Conservation (phyloP, 2,113 vertebrate species). For the Toxotes jaculatrix region DNA sequence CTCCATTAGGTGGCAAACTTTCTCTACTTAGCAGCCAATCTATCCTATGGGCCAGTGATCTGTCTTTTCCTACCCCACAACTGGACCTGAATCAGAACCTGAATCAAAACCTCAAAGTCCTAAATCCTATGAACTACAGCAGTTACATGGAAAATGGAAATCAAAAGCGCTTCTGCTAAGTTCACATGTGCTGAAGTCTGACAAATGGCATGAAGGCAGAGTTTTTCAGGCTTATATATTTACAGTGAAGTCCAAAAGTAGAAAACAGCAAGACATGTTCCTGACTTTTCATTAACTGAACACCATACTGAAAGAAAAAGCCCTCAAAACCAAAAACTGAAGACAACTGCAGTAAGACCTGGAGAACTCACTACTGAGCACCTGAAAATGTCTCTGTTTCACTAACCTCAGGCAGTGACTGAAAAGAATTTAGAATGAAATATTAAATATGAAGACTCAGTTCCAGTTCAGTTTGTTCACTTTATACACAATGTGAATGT, state of each 20-base stretch:
- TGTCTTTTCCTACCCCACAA: slow-evolving; percentile 20
- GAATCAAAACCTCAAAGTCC: slow-evolving; percentile 35
- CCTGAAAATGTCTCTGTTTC: too few relatives aligned
- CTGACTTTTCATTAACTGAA: background rate
- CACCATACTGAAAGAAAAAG: background rate
- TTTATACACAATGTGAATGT: background rate
- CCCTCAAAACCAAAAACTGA: background rate
- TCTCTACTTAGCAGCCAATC: slow-evolving; percentile 46
- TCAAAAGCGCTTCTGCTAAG: slow-evolving; percentile 24
- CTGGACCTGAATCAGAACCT: slow-evolving; percentile 23
- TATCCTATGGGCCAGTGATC: background rate
- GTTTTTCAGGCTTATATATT: background rate
- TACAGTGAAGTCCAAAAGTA: background rate
- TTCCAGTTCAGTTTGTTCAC: too few relatives aligned
- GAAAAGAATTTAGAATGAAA: too few relatives aligned
- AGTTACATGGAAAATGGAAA: slow-evolving; percentile 29
- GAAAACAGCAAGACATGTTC: background rate
- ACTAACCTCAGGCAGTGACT: too few relatives aligned
- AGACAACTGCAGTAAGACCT: background rate
- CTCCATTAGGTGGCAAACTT: slow-evolving; percentile 80
- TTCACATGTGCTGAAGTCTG: slow-evolving; percentile 13
- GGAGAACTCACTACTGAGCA: too few relatives aligned
- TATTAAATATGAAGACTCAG: too few relatives aligned
- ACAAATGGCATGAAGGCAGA: background rate
- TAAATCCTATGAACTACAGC: slow-evolving; percentile 39